Conservation (phyloP, 2,888 invertebrate genomes). For the Leptinotarsa peninsularis region DNA sequence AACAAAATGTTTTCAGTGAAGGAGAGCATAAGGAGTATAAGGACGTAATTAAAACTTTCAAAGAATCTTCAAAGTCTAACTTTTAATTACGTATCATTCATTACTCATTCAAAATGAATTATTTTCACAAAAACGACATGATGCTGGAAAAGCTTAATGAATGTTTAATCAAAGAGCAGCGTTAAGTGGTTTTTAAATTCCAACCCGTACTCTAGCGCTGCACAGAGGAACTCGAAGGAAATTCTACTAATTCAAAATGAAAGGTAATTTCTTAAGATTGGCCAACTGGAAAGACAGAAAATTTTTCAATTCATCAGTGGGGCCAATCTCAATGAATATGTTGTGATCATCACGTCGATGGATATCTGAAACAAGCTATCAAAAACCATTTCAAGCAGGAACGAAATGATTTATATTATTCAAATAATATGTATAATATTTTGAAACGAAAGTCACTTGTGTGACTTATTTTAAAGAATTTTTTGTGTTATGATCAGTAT, state of each 20-base stretch:
- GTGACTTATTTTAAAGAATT: no score
- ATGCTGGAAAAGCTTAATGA: conserved; percentile 19
- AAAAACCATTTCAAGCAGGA: no score
- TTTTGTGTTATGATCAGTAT: no score
- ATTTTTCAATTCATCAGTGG: neutral
- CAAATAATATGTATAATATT: no score
- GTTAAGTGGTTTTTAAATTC: conserved; percentile 20
- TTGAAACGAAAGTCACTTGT: no score
- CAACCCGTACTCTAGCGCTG: conserved; percentile 1
- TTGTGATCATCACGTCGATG: no score
- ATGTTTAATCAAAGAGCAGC: conserved; percentile 22
- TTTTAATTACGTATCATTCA: conserved; percentile 21
- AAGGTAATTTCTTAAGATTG: neutral
- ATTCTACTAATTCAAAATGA: conserved; percentile 4
- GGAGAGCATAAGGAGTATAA: conserved; percentile 1
- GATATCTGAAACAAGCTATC: no score
- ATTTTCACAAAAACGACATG: conserved; percentile 18
- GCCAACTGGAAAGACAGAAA: neutral
- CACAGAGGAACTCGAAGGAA: neutral
- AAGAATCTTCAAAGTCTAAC: conserved; percentile 19
- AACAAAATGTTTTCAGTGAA: conserved; percentile 1
- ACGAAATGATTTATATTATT: no score
- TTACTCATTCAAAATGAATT: conserved; percentile 21
- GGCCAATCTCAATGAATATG: no score
- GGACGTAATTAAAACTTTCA: conserved; percentile 18